Evolutionary conservation across 2,888 invertebrate genomes (phyloP), one percentile per base, ranked within the genome.

Genomic region (Nomada hirtipes): DNA sequence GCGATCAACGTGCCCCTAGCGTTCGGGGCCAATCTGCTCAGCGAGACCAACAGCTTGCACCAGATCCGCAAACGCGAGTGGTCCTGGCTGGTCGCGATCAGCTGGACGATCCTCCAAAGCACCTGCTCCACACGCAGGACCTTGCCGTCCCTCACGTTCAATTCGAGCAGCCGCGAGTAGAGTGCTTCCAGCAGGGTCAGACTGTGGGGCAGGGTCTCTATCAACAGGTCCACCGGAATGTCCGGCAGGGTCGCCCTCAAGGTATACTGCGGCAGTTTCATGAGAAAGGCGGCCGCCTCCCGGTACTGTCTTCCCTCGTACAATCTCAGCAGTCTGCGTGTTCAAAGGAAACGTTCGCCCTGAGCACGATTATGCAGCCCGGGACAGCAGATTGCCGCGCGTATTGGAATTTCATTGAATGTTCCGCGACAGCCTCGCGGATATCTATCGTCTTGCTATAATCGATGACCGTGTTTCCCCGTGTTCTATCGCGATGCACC

Each of bases 171-270:
- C 61, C 92, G 85, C 15, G 95, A 94, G 86, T 95, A 97, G 29
- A 98, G 95, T 0, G 98, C 97, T 93, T 98, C 98, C 88, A 98
- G 94, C 65, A 98, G 95, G 88, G 97, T 97, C 2, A 98, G 96
- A 23, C 98, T 98, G 92, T 98, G 97, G 1, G 98, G 98, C 93
- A 98, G 94, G 2, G 98, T 97, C 89, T 98, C 98, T n/a, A 98
- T 96, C 88, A 98, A 95, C 87, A 98, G 94, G 92, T 98, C 98
- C 70, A 98, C 95, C 0, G 98, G 98, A 84, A 98, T 94, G 85
- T 98, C 98, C 1, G 96, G 94, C 0, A 97, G 96, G 1, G 97
- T 96, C 2, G 96, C 96, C 84, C 97, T 96, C 87, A 98, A 95
- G 3, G 98, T 98, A 1, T 97, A 96, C 57, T 97, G 96, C 4